These are phyloP conservation scores for Pocillopora grandis DNA, from an alignment of 92 coral and sea anemone species.

Conservation along the genomic window DNA sequence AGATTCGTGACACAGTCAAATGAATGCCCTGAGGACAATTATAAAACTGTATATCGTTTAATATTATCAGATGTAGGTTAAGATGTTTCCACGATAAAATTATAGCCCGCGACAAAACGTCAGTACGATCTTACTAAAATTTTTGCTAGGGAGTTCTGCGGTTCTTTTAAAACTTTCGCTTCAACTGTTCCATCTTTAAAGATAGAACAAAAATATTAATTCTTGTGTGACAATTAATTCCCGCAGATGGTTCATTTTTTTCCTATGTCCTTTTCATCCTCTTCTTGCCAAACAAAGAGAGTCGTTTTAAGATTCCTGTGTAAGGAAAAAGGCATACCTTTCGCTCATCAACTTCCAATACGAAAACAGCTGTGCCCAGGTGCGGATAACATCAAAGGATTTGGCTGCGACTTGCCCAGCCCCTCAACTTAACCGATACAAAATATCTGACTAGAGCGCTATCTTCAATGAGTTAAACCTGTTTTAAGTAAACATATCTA, in stretches of 20 bases:
- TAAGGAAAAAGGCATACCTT: slow-evolving; percentile 22
- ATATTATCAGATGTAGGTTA: slow-evolving; percentile 21
- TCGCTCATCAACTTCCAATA: slow-evolving; percentile 28
- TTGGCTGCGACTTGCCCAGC: slow-evolving; percentile 5
- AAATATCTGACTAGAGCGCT: slow-evolving; percentile 39
- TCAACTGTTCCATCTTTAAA: background rate
- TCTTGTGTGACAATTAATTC: background rate
- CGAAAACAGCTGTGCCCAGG: slow-evolving; percentile 15
- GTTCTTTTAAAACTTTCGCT: background rate
- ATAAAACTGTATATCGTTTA: slow-evolving; percentile 32
- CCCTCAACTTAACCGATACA: slow-evolving; percentile 32
- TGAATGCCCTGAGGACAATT: slow-evolving; percentile 18
- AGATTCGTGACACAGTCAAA: background rate
- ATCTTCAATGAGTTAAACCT: slow-evolving; percentile 35
- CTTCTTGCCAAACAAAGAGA: background rate
- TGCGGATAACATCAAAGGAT: slow-evolving; percentile 51
- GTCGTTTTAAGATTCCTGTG: slow-evolving; percentile 10
- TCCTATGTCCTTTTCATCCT: background rate
- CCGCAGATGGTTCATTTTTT: background rate
- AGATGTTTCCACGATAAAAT: slow-evolving; percentile 22
- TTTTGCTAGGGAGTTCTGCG: slow-evolving; percentile 2
- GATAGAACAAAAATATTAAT: background rate
- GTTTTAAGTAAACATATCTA: slow-evolving; percentile 43
- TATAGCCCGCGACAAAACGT: background rate
- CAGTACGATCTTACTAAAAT: background rate